These are phyloP conservation scores for Tromatobia lineatoria DNA, from an alignment of 2,888 invertebrate species.

Conservation along the genomic window DNA sequence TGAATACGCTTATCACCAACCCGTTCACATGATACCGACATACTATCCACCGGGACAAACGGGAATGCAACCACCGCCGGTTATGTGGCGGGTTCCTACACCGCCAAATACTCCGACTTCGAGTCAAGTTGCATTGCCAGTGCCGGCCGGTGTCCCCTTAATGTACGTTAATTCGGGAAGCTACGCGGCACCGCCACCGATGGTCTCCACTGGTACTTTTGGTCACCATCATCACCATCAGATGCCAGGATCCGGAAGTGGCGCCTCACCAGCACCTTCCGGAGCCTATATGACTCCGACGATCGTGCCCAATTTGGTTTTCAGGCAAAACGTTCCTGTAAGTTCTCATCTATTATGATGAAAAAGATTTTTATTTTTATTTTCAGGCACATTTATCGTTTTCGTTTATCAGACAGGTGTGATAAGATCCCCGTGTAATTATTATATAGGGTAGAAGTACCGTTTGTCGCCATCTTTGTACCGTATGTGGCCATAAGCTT, in stretches of 20 bases:
- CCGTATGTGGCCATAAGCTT: no score
- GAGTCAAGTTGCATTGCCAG: constrained; percentile 80
- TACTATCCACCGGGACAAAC: constrained; percentile 82
- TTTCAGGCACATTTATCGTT: no score
- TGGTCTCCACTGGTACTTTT: constrained; percentile 80
- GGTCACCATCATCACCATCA: constrained; percentile 76
- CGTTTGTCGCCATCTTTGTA: no score
- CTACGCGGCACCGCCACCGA: constrained; percentile 80
- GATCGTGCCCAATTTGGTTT: constrained; percentile 82
- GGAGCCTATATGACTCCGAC: constrained; percentile 81
- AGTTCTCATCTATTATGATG: constrained; percentile 65
- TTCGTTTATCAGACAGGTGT: no score
- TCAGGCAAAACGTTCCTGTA: constrained; percentile 84
- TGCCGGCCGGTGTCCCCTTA: constrained; percentile 80
- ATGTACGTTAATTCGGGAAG: constrained; percentile 84
- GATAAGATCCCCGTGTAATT: no score
- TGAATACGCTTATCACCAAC: constrained; percentile 82
- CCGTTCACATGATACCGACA: constrained; percentile 82
- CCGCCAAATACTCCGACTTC: constrained; percentile 83
- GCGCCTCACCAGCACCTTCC: constrained; percentile 81
- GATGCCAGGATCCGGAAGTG: constrained; percentile 79
- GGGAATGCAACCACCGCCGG: constrained; percentile 81
- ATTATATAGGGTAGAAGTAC: no score
- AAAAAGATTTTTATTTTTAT: no score
- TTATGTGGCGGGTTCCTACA: constrained; percentile 83